Evolutionary conservation across 2,113 vertebrate genomes (phyloP), one percentile per base, ranked within the genome.

Genomic region (Piprites chloris): DNA sequence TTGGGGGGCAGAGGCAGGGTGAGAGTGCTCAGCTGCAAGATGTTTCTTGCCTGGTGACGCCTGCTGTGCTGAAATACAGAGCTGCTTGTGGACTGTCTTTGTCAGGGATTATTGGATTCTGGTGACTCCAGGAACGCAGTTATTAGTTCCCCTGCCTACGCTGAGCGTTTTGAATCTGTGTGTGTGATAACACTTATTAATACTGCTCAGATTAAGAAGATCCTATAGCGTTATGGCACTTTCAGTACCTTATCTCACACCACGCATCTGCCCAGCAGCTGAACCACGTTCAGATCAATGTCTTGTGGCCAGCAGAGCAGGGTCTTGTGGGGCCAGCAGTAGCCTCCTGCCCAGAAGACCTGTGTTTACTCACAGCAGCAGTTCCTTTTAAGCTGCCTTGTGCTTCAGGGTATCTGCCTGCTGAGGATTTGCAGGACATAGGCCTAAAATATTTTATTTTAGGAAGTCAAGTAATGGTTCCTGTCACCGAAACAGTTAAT

Each of bases 401-500:
- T 58, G 86, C 83, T 88, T 17, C 63, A 42, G 73, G 85, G 58
- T 17, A 90, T 17, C 42, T 62, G 74, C 62, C 39, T 33, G 71
- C 61, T 8, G 35, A 76, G 65, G 8, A 47, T 65, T 67, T 89
- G 41, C 65, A 59, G 75, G 84, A 82, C 2, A 1, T 28, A 65
- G 96, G 95, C 96, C 96, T 72, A 22, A 62, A 66, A 72, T 28
- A 32, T 47, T 81, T 75, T 42, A 68, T 92, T 94, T 84, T 87
- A 72, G 73, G 80, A 87, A 89, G 90, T 68, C 58, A 13, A 56
- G 66, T 5, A 49, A 35, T 66, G n/a, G 89, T 26, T 92, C 74
- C 93, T 94, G 92, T 90, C 86, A 62, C 85, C 41, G 22, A 96
- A 97, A 96, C 63, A 66, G 91, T 96, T 97, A 96, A 97, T 88